phyloP scores from a whole-genome alignment of 2,797 vertebrate genomes.

The Valencia hispanica region DNA sequence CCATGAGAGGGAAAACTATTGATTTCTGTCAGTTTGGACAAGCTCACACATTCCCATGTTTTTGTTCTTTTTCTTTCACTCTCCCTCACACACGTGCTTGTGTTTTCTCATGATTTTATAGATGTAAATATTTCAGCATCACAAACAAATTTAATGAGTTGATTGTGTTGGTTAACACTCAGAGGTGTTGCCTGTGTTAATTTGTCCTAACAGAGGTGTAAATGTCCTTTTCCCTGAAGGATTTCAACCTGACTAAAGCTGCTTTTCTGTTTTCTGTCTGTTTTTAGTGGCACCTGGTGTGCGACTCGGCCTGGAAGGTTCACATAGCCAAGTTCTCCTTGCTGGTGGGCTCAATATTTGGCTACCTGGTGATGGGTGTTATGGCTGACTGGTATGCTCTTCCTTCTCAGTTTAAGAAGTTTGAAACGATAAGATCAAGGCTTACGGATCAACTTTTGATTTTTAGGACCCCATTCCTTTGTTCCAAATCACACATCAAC shows the following conservation, averaged over 20 bases:
- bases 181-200: constrained; percentile 1
- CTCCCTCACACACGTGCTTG: neutral
- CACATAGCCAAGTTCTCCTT: constrained; percentile 98
- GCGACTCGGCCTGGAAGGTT: constrained; percentile 95
- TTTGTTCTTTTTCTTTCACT: neutral
- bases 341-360: constrained; percentile 95
- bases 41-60: constrained; percentile 20
- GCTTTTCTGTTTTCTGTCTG: constrained; percentile 17
- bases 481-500: neutral
- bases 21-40: constrained; percentile 54
- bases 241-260: constrained; percentile 22
- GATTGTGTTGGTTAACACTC: constrained; percentile 16
- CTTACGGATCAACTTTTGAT: neutral
- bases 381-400: constrained; percentile 94
- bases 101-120: neutral
- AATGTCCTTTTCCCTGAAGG: constrained; percentile 23
- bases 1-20: constrained; percentile 54
- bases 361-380: constrained; percentile 96
- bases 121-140: constrained; percentile 31
- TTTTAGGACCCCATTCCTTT: neutral
- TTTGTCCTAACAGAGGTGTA: too few relatives aligned
- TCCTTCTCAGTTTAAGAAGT: constrained; percentile 4
- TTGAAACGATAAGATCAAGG: neutral
- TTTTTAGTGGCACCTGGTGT: constrained; percentile 95
- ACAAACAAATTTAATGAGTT: constrained; percentile 28